Evolutionary conservation across 2,113 vertebrate species (phyloP).

Genomic region (Microtus pennsylvanicus): DNA sequence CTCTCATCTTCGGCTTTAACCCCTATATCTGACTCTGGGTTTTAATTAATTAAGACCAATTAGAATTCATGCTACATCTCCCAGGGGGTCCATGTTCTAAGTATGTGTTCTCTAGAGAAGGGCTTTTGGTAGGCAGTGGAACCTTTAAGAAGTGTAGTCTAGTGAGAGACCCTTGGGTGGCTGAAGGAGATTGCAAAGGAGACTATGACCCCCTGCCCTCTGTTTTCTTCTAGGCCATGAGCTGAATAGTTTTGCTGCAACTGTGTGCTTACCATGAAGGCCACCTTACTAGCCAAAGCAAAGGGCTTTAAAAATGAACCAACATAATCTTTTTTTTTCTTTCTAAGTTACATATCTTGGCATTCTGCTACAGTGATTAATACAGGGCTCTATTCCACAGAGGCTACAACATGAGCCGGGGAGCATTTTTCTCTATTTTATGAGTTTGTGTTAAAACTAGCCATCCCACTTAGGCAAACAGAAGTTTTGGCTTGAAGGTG

Average conservation of each 20-base stretch:
- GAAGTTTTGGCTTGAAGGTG: not conserved
- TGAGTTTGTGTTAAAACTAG: not conserved
- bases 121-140: not conserved
- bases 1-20: no score
- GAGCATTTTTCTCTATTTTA: not conserved
- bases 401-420: not conserved
- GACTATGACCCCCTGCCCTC: not conserved
- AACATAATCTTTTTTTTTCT: not conserved
- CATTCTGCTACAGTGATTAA: not conserved
- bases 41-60: no score
- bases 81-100: not conserved
- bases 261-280: not conserved
- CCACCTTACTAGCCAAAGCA: not conserved
- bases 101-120: not conserved
- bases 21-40: no score
- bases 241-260: not conserved
- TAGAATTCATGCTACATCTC: no score
- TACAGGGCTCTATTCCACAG: not conserved
- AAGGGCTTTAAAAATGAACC: no score
- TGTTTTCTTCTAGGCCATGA: not conserved
- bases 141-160: not conserved
- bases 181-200: not conserved
- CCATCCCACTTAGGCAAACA: not conserved
- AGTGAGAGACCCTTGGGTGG: not conserved
- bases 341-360: not conserved